A percentile compares a stretch with the other conserved stretches of the same genome.
Conservation (phyloP, 1,140 invertebrate species). For the Luehdorfia chinensis region DNA sequence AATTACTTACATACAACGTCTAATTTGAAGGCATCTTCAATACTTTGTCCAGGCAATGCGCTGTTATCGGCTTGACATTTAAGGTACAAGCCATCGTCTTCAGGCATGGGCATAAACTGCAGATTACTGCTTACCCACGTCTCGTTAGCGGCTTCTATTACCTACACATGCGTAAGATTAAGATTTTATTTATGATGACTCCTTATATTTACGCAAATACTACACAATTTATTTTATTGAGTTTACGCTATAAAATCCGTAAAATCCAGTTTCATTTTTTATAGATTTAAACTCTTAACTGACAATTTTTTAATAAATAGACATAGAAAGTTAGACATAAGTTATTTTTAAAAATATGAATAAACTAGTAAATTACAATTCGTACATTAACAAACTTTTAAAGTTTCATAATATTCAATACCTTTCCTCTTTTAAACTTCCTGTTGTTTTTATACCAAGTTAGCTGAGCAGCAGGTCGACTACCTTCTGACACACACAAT, state of each 20-base stretch:
- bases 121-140: constrained; percentile 86
- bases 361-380: no score
- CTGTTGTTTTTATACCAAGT: constrained; percentile 89
- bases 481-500: constrained; percentile 88
- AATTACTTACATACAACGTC: constrained; percentile 93
- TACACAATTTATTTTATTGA: constrained; percentile 3
- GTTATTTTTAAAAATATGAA: no score
- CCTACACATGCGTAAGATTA: constrained; percentile 65
- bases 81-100: constrained; percentile 88
- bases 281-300: no score
- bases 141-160: constrained; percentile 81
- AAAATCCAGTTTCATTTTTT: no score
- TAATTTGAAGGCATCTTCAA: constrained; percentile 88
- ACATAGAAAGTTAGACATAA: no score
- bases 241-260: no score
- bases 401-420: constrained; percentile 62
- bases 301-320: no score
- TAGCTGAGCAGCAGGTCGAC: constrained; percentile 88
- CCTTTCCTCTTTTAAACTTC: constrained; percentile 84
- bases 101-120: constrained; percentile 87
- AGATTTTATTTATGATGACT: not conserved
- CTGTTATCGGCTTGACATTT: constrained; percentile 92
- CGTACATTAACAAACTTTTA: no score
- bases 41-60: constrained; percentile 81
- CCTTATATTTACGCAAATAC: no score